These are phyloP conservation scores for Ovis canadensis DNA, from an alignment of 2,113 vertebrate genomes.

Conservation along the genomic window DNA sequence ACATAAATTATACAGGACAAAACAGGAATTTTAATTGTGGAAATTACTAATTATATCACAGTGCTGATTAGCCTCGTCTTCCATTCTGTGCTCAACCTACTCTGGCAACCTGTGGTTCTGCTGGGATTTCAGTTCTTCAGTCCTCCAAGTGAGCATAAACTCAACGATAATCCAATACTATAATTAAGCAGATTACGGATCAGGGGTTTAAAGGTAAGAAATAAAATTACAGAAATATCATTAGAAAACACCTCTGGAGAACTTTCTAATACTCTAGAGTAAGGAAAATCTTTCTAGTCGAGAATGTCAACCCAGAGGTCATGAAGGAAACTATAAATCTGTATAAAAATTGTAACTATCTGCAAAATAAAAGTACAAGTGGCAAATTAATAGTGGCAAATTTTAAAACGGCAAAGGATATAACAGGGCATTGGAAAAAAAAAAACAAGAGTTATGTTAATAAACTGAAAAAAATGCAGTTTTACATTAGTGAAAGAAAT, in stretches of 20 bases:
- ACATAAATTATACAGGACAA: not conserved
- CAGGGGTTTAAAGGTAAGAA: not conserved
- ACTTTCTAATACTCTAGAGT: not conserved
- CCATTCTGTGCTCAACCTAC: not conserved
- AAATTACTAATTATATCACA: not conserved
- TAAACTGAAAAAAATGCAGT: not conserved
- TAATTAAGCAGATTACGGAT: not conserved
- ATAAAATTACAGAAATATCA: not conserved
- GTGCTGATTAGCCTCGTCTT: not conserved
- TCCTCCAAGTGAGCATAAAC: not conserved
- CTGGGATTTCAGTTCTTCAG: not conserved
- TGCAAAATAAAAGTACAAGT: conserved; percentile 1
- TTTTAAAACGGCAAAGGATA: not conserved
- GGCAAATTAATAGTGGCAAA: not conserved
- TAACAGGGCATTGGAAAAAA: not conserved
- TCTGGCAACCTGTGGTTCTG: not conserved
- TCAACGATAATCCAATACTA: not conserved
- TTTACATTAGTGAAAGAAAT: not conserved
- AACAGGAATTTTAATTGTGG: not conserved
- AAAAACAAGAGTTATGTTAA: not conserved
- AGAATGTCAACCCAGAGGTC: not conserved
- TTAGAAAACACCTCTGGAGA: not conserved
- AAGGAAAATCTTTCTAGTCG: not conserved
- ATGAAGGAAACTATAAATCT: not conserved
- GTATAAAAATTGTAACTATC: not conserved